phyloP scores from a whole-genome alignment of 2,113 vertebrate genomes.

The Chunga burmeisteri region DNA sequence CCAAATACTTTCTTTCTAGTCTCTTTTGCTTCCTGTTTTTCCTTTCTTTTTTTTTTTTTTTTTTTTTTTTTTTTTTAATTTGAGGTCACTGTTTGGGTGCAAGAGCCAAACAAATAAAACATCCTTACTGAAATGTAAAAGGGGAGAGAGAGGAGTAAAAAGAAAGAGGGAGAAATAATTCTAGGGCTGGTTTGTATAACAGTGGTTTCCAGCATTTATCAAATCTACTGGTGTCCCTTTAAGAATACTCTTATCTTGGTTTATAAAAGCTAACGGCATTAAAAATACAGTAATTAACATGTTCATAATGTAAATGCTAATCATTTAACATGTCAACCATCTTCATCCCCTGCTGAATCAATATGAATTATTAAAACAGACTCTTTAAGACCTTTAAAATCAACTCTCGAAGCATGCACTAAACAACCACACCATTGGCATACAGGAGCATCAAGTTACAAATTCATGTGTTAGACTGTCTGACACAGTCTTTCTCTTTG shows the following conservation, averaged over 20 bases:
- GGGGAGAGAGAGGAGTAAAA: not conserved
- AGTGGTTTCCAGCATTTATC: not conserved
- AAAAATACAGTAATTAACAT: conserved; percentile 61
- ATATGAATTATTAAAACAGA: conserved; percentile 65
- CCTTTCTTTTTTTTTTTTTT: too few species aligned
- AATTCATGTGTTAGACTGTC: conserved; percentile 51
- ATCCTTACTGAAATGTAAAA: not conserved
- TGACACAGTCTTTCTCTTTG: conserved; percentile 45
- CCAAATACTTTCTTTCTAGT: not conserved
- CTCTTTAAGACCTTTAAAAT: conserved; percentile 59
- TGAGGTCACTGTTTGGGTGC: not conserved
- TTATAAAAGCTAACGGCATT: conserved; percentile 28
- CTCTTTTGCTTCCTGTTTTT: not conserved
- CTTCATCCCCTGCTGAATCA: conserved; percentile 47
- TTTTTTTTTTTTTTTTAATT: not conserved
- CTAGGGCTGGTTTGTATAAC: not conserved
- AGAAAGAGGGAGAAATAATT: not conserved
- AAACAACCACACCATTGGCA: conserved; percentile 4
- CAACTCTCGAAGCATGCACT: conserved; percentile 42
- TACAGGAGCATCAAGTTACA: not conserved
- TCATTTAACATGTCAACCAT: conserved; percentile 53
- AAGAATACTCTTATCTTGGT: not conserved
- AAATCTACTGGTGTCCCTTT: not conserved
- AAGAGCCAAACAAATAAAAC: not conserved
- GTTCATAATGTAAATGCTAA: conserved; percentile 51